phyloP scores from a whole-genome alignment of 92 coral and sea anemone genomes.

The Phenganax stokvisi region DNA sequence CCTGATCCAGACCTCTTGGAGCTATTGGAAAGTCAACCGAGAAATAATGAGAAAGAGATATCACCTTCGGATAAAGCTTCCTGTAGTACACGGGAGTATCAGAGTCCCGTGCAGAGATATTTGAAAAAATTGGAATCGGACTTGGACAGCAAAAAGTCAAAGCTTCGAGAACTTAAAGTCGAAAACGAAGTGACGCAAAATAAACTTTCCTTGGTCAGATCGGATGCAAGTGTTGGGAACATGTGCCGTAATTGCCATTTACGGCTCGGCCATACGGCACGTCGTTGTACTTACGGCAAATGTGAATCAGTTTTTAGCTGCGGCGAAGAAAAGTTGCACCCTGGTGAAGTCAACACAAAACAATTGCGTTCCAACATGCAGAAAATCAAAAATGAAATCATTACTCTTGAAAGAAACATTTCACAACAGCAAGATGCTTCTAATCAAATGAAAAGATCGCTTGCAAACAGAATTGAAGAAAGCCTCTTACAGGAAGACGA shows the following conservation, averaged over 20 bases:
- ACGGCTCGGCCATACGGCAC: conserved; percentile 18
- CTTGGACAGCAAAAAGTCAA: background rate
- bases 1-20: conserved; percentile 9
- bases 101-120: conserved; percentile 2
- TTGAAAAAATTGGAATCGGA: background rate
- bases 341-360: conserved; percentile 13
- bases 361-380: conserved; percentile 2
- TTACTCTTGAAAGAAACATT: conserved; percentile 15
- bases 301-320: conserved; percentile 17
- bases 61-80: background rate
- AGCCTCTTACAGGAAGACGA: conserved; percentile 8
- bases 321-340: conserved; percentile 22
- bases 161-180: background rate
- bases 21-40: background rate
- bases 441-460: background rate
- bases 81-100: background rate
- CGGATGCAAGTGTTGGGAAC: background rate
- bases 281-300: background rate
- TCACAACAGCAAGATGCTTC: conserved; percentile 9
- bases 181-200: conserved; percentile 3
- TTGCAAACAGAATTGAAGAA: conserved; percentile 7
- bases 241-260: conserved; percentile 21
- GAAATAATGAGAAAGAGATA: background rate
- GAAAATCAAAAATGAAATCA: conserved; percentile 16
- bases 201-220: conserved; percentile 8